A percentile compares a stretch with the other conserved stretches of the same genome.
Conservation (phyloP, 2,797 vertebrate genomes). For the Brachyalestes nurse region DNA sequence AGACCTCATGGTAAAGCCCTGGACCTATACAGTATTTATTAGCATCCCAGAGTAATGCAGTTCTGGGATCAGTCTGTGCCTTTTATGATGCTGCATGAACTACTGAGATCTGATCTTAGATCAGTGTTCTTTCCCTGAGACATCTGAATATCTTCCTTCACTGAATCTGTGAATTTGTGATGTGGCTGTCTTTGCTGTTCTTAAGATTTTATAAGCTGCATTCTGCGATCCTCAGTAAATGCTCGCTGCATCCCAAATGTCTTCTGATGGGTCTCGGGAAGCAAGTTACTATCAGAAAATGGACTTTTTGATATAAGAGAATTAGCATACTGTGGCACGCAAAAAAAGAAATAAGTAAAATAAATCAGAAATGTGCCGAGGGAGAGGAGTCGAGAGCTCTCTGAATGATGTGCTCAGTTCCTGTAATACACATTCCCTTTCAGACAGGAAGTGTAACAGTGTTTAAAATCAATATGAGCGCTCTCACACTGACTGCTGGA, state of each 20-base stretch:
- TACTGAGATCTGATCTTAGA: conserved; percentile 4
- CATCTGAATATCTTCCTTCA: background rate
- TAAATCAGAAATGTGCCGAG: conserved; percentile 56
- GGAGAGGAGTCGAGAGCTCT: conserved; percentile 67
- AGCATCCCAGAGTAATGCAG: background rate
- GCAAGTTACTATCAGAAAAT: background rate
- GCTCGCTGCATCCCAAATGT: background rate
- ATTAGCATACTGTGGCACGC: background rate
- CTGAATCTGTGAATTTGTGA: background rate
- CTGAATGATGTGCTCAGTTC: conserved; percentile 80
- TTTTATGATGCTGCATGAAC: background rate
- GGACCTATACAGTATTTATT: background rate
- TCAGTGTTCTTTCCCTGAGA: background rate
- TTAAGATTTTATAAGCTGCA: background rate
- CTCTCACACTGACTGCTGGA: conserved; percentile 78
- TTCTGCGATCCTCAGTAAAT: background rate
- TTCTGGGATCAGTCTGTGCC: background rate
- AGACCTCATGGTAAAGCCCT: background rate
- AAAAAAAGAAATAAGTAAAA: conserved; percentile 3
- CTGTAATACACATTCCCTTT: conserved; percentile 82
- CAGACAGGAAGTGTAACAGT: conserved; percentile 83
- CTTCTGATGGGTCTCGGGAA: background rate
- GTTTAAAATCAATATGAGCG: conserved; percentile 82
- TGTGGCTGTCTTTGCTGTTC: background rate
- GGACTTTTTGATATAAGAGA: background rate